A percentile compares a stretch with the other conserved stretches of the same genome.
Evolutionary conservation across 2,888 invertebrate genomes (phyloP).

Genomic region (Philhelius pedissequus): DNA sequence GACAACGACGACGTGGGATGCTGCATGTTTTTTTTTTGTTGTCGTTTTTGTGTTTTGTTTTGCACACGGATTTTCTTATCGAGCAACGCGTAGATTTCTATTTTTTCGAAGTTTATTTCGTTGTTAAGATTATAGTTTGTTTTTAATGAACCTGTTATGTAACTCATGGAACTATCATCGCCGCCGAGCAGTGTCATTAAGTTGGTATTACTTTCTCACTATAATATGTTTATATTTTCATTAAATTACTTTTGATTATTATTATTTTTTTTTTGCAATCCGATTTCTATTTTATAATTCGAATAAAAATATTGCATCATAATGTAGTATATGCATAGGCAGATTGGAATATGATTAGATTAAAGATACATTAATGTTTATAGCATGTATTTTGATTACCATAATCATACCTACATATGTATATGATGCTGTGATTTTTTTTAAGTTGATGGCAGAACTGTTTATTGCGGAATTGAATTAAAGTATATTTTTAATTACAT

Average conservation of each 20-base stretch:
- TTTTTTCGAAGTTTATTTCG: constrained; percentile 44
- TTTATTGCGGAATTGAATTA: background rate
- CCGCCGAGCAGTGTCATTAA: background rate
- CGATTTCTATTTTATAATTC: constrained; percentile 50
- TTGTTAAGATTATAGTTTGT: constrained; percentile 44
- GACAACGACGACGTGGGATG: background rate
- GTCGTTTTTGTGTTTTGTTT: background rate
- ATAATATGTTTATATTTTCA: constrained; percentile 34
- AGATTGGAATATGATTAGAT: constrained; percentile 34
- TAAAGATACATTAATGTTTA: constrained; percentile 15
- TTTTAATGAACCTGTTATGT: constrained; percentile 18
- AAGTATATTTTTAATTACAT: constrained; percentile 5
- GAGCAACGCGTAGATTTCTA: constrained; percentile 38
- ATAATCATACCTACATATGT: background rate
- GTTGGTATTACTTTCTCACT: constrained; percentile 28
- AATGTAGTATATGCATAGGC: background rate
- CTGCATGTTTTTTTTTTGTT: constrained; percentile 6
- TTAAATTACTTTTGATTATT: constrained; percentile 5
- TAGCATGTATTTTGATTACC: constrained; percentile 7
- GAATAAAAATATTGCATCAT: constrained; percentile 28
- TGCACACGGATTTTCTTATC: constrained; percentile 46
- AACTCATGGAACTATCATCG: background rate
- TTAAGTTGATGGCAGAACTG: constrained; percentile 3
- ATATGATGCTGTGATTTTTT: background rate
- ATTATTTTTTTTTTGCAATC: background rate